Conservation (phyloP, 2,113 vertebrate species). For the Grammomys surdaster region DNA sequence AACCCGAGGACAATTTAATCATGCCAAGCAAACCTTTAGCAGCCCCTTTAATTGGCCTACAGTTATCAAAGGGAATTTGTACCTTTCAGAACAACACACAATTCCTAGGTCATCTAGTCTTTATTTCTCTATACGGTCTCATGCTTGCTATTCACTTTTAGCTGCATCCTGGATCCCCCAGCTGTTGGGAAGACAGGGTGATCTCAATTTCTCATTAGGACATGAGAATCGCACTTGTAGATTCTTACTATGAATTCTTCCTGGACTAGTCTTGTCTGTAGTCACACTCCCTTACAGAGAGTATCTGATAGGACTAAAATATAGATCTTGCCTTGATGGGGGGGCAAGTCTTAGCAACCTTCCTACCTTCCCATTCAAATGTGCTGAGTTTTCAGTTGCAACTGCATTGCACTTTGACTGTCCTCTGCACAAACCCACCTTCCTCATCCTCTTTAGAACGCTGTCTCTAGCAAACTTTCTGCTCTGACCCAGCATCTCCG, state of each 20-base stretch:
- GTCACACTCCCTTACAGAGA: not conserved
- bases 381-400: not conserved
- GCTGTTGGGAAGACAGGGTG: not conserved
- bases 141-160: constrained; percentile 40
- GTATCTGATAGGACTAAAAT: not conserved
- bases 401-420: not conserved
- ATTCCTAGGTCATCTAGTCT: not conserved
- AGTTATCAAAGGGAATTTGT: constrained; percentile 29
- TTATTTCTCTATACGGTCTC: not conserved
- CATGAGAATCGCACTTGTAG: not conserved
- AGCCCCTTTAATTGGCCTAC: constrained; percentile 3
- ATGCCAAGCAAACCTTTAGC: not conserved
- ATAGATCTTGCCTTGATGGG: not conserved
- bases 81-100: not conserved
- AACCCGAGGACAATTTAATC: constrained; percentile 24
- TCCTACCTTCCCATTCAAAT: not conserved
- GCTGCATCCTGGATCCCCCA: not conserved
- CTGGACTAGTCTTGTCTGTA: not conserved
- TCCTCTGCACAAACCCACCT: not conserved
- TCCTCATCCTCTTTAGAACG: not conserved
- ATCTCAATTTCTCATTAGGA: not conserved
- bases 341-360: not conserved
- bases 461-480: not conserved
- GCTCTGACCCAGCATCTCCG: constrained; percentile 4
- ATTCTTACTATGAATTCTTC: not conserved